Conservation (phyloP, 2,113 vertebrate species). For the Hippopotamus amphibius region DNA sequence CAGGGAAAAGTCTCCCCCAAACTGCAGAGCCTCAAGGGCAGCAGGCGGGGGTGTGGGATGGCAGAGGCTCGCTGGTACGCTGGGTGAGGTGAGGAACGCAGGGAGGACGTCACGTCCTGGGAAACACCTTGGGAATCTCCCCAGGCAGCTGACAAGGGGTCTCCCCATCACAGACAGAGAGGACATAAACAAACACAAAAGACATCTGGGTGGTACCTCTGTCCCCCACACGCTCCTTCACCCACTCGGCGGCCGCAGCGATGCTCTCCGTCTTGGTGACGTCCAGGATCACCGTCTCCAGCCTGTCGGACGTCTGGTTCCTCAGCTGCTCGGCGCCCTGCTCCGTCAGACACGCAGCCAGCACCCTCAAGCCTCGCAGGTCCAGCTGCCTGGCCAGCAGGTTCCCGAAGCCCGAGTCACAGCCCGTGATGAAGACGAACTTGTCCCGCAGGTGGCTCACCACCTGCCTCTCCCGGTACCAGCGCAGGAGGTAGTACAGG, state of each 20-base stretch:
- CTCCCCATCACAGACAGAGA: neutral
- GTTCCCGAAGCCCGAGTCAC: constrained; percentile 91
- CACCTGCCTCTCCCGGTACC: constrained; percentile 65
- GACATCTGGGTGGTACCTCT: constrained; percentile 29
- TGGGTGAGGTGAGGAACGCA: neutral
- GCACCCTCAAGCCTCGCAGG: constrained; percentile 86
- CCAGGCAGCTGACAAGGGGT: too few species aligned
- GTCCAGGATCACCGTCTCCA: constrained; percentile 67
- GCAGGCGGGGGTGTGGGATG: rapidly evolving
- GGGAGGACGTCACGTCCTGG: neutral
- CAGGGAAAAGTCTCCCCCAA: neutral
- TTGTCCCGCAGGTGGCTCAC: constrained; percentile 78
- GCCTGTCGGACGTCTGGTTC: constrained; percentile 77
- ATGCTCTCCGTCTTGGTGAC: constrained; percentile 74
- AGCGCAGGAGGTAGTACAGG: constrained; percentile 60
- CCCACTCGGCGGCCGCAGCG: constrained; percentile 25
- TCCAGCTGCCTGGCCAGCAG: constrained; percentile 90
- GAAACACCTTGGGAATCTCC: neutral
- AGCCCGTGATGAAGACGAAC: constrained; percentile 91
- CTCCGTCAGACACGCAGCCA: constrained; percentile 89
- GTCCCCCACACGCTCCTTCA: neutral
- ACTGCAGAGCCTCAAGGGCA: neutral
- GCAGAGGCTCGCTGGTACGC: neutral
- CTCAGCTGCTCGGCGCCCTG: constrained; percentile 82
- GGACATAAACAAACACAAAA: too few species aligned